Evolutionary conservation across 1,140 invertebrate genomes (phyloP).

Genomic region (Cyrtorhinus lividipennis): DNA sequence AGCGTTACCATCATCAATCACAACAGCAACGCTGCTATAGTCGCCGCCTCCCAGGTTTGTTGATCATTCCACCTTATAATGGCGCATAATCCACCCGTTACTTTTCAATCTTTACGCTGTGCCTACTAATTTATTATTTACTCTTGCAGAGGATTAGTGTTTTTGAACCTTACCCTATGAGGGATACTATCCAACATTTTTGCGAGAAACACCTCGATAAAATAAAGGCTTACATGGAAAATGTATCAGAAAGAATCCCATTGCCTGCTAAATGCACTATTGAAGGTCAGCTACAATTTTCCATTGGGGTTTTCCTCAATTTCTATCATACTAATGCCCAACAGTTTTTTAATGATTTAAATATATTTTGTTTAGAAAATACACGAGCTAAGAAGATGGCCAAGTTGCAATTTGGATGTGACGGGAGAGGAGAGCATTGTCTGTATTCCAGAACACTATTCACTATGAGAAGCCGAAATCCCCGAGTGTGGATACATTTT

Average conservation of each 20-base stretch:
- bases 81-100: too few species aligned
- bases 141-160: conserved; percentile 55
- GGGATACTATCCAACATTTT: conserved; percentile 83
- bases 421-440: conserved; percentile 69
- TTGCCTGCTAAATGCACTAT: conserved; percentile 80
- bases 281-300: too few species aligned
- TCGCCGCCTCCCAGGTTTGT: conserved; percentile 26
- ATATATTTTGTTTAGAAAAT: conserved; percentile 44
- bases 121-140: not conserved
- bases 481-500: conserved; percentile 83
- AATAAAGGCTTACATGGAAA: conserved; percentile 80
- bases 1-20: conserved; percentile 51
- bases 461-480: conserved; percentile 69
- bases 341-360: too few species aligned
- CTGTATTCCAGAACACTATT: conserved; percentile 76
- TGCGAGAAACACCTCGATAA: conserved; percentile 86
- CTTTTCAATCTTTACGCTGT: too few species aligned
- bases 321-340: too few species aligned
- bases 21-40: conserved; percentile 34
- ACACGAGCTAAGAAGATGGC: conserved; percentile 64
- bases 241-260: conserved; percentile 67
- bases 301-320: too few species aligned
- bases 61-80: not conserved
- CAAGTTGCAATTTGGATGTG: conserved; percentile 79
- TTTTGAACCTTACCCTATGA: conserved; percentile 73